Evolutionary conservation across 1,140 invertebrate genomes (phyloP), one percentile per base, ranked within the genome.

Genomic region (Oncopeltus fasciatus): DNA sequence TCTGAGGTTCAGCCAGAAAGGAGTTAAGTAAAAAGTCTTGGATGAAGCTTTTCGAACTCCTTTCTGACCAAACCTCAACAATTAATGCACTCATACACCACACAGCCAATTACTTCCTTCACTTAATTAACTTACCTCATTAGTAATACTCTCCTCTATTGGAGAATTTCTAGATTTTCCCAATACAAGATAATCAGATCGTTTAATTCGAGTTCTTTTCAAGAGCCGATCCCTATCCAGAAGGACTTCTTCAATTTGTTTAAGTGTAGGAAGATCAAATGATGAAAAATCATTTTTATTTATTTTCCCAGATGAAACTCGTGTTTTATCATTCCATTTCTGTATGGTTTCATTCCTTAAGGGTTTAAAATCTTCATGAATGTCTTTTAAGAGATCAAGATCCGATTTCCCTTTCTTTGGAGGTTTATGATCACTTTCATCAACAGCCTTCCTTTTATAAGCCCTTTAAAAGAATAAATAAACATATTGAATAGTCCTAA

Each of bases 321-420:
- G 78, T 0, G 90, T 95, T 72, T 91, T 92, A 62, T 94, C 88
- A 74, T 93, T 87, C 92, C 92, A 98, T 72, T 92, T 93, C 68
- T 92, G 83, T 64, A 95, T 84, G 38, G 83, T 81, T 29, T 78
- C 71, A 72, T 91, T 84, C 74, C 90, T 81, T 67, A 85, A 92
- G n/a, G 78, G 69, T 64, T 72, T 75, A 64, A 89, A 89, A 2
- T 74, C 73, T 67, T 82, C 74, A 70, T 90, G 83, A 18, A 94
- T 72, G 59, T 82, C 72, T 57, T 74, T 74, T 65, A 83, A 82
- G 72, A 82, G 86, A 26, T 86, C 80, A 46, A 73, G 72, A 28
- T 33, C 33, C 9, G 57, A 28, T 18, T 81, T 67, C 74, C 84
- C 88, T 20, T 56, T 61, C 26, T 78, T 72, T 68, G 81, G 83